Evolutionary conservation across 2,797 vertebrate species (phyloP).

Genomic region (Chelonia mydas): DNA sequence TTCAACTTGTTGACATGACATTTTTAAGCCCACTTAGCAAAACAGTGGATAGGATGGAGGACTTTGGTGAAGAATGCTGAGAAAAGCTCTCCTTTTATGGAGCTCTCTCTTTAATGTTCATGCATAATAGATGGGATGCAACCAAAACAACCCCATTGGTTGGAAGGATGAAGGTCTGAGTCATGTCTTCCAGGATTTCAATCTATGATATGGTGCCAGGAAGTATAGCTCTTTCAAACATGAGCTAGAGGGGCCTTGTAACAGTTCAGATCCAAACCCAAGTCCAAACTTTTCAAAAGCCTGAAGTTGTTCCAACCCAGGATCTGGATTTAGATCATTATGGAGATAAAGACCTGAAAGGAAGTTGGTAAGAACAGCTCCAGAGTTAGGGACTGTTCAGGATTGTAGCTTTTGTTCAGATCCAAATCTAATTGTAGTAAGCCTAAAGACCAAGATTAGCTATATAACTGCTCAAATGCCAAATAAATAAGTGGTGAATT

Average conservation of each 20-base stretch:
- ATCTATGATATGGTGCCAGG: not conserved
- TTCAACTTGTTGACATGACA: not conserved
- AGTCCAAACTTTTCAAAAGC: not conserved
- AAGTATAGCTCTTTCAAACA: not conserved
- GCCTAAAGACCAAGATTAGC: not conserved
- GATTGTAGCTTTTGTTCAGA: constrained; percentile 2
- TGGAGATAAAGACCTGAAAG: not conserved
- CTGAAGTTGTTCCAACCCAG: not conserved
- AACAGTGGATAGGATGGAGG: not conserved
- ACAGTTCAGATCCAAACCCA: not conserved
- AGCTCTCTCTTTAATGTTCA: constrained; percentile 4
- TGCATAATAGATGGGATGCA: constrained; percentile 5
- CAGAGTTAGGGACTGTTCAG: not conserved
- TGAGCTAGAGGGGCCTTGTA: not conserved
- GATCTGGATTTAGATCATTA: not conserved
- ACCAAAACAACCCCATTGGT: not conserved
- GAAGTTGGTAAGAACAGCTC: not conserved
- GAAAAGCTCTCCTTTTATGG: not conserved
- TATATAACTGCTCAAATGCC: not conserved
- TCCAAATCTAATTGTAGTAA: not conserved
- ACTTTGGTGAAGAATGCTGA: not conserved
- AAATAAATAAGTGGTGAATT: not conserved
- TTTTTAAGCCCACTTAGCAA: not conserved
- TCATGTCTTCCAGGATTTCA: constrained; percentile 6
- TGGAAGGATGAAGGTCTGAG: constrained; percentile 21